Evolutionary conservation across 2,113 vertebrate species (phyloP), one percentile per base, ranked within the genome.

Genomic region (Geothlypis trichas): DNA sequence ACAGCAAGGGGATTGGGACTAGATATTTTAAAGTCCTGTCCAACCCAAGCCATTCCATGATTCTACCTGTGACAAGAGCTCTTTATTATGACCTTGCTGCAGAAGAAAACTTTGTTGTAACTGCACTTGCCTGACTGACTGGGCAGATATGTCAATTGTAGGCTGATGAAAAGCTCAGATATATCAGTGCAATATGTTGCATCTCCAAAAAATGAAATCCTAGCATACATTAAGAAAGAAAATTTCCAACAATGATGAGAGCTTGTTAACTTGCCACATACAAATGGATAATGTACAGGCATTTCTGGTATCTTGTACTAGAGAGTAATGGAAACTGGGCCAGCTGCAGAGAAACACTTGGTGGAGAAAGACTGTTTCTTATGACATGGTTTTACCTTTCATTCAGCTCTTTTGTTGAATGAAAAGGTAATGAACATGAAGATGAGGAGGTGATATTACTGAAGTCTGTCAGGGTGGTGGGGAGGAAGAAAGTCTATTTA

Each of bases 91-190:
- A 61, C 65, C 39, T 78, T 83, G 49, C 28, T 59, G 35, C 35
- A 66, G 71, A 66, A 65, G 75, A 88, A 96, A 90, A 89, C 79
- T 2, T 88, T 94, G 94, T 62, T 62, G 82, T 83, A 94, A 93
- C n/a, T 42, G 49, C 20, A 9, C 17, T 54, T 33, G 46, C 54
- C 69, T 62, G 72, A 15, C 69, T 76, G 46, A 26, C 46, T 58
- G 37, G 41, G 30, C 37, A 28, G 59, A 12, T 71, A 6, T 19
- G 9, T 74, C 73, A 49, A 21, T 86, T 37, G 54, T 42, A 2
- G 7, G 15, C 44, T 61, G 52, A 59, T 31, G 65, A 68, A 47
- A 49, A 17, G 55, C 59, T 77, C 39, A 77, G 58, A 37, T 69
- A 7, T 73, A 6, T 46, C 26, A 78, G 19, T 61, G 74, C 71